Evolutionary conservation across 2,797 vertebrate genomes (phyloP).

Genomic region (Pitangus sulphuratus): DNA sequence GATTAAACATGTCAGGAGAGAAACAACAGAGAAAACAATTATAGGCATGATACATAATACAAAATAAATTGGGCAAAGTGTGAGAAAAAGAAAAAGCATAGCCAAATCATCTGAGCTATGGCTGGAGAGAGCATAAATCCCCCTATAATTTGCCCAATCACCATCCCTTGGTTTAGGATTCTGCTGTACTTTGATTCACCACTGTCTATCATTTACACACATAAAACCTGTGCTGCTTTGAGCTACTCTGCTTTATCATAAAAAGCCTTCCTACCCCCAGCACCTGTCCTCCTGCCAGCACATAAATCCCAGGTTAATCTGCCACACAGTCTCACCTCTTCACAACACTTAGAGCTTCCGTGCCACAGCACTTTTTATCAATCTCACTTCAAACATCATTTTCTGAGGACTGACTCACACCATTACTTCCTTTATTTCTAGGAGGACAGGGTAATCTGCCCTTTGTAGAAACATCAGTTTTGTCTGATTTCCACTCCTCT

Average conservation of each 20-base stretch:
- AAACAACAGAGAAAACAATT: constrained; percentile 60
- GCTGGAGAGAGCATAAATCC: not conserved
- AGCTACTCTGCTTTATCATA: not conserved
- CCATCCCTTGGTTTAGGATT: not conserved
- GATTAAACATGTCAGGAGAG: constrained; percentile 56
- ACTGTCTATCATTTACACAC: not conserved
- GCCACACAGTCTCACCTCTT: not conserved
- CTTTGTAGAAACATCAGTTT: not conserved
- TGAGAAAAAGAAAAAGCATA: not conserved
- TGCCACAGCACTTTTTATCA: not conserved
- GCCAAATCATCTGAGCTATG: not conserved
- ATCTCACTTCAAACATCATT: not conserved
- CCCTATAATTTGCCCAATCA: not conserved
- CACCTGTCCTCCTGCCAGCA: not conserved
- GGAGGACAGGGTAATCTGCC: not conserved
- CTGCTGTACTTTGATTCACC: not conserved
- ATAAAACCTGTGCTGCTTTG: not conserved
- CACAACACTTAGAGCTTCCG: not conserved
- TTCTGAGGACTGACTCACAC: not conserved
- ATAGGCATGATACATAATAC: constrained; percentile 30
- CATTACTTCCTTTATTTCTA: constrained; percentile 8
- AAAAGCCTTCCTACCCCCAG: not conserved
- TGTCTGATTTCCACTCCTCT: not conserved
- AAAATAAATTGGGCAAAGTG: constrained; percentile 34
- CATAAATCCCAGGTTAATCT: constrained; percentile 6